phyloP scores from a whole-genome alignment of 2,888 invertebrate genomes.

The Anthrax anthrax region DNA sequence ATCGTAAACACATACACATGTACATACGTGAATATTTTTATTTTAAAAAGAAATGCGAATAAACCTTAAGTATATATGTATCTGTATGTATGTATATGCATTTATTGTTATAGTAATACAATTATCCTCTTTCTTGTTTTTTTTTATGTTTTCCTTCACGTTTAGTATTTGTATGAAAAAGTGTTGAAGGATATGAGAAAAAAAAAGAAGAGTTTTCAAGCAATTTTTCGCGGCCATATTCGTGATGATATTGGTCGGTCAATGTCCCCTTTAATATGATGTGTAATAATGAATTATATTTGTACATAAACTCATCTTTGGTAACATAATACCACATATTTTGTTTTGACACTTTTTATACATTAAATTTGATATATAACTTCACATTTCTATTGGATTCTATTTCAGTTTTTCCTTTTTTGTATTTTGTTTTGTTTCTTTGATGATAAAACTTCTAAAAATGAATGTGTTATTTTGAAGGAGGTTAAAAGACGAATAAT shows the following conservation, averaged over 20 bases:
- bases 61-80: too few species aligned
- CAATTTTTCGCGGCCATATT: slow-evolving; percentile 9
- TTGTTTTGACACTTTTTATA: slow-evolving; percentile 9
- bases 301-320: neutral
- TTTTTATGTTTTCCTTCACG: too few species aligned
- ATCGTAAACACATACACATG: too few species aligned
- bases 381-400: slow-evolving; percentile 7
- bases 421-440: too few species aligned
- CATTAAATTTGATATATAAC: slow-evolving; percentile 6
- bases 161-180: too few species aligned
- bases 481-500: neutral
- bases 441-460: slow-evolving; percentile 4
- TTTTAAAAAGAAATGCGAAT: too few species aligned
- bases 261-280: neutral
- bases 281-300: too few species aligned
- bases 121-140: too few species aligned
- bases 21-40: too few species aligned
- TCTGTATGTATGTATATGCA: too few species aligned
- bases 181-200: neutral
- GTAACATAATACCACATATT: slow-evolving; percentile 1
- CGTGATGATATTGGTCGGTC: slow-evolving; percentile 4
- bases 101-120: too few species aligned
- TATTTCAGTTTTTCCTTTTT: too few species aligned
- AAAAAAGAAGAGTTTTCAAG: neutral
- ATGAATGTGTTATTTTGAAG: neutral